Percentiles rank a stretch among this genome's conserved stretches.
phyloP scores from a whole-genome alignment of 2,113 vertebrate species.

The Pungitius pungitius region DNA sequence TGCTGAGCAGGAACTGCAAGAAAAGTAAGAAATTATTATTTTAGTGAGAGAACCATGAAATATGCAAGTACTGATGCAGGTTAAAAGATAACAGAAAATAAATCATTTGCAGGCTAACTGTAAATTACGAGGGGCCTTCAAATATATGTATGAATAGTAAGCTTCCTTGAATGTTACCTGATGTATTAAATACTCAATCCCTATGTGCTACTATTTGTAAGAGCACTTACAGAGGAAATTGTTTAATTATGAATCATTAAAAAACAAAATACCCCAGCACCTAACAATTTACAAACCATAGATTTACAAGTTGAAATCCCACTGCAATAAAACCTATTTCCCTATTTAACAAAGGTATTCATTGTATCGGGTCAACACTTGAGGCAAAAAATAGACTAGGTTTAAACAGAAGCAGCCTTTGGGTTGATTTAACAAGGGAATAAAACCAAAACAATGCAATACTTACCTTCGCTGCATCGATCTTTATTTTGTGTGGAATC shows the following conservation, averaged over 20 bases:
- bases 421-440: background rate
- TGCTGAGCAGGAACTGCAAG: background rate
- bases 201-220: conserved; percentile 7
- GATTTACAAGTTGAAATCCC: conserved; percentile 7
- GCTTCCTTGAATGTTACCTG: background rate
- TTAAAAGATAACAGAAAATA: background rate
- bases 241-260: background rate
- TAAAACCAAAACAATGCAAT: background rate
- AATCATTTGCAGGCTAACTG: background rate
- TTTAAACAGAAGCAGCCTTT: conserved; percentile 28
- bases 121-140: background rate
- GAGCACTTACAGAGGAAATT: background rate
- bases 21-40: background rate
- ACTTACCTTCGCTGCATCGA: conserved; percentile 6
- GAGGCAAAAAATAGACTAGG: conserved; percentile 21
- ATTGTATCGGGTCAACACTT: conserved; percentile 26
- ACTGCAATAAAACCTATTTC: background rate
- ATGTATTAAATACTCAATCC: background rate
- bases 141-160: background rate
- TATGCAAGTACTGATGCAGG: background rate
- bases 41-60: background rate
- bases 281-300: conserved; percentile 27
- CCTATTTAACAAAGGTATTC: background rate
- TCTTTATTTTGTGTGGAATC: background rate
- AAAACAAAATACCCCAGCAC: background rate